Evolutionary conservation across 2,113 vertebrate species (phyloP).

Genomic region (Solea senegalensis): DNA sequence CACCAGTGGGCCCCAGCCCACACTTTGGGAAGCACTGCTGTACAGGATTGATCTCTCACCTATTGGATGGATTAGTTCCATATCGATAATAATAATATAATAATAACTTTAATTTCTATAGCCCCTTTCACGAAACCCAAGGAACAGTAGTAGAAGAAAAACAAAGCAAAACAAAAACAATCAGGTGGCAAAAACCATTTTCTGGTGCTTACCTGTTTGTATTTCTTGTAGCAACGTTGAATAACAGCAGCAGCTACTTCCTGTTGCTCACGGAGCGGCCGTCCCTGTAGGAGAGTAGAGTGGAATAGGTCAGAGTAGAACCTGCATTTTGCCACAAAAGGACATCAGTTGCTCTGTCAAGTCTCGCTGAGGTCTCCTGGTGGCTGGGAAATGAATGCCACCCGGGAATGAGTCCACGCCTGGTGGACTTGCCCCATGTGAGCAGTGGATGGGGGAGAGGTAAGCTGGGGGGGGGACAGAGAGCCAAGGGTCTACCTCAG

Average conservation of each 20-base stretch:
- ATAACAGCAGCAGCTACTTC: conserved; percentile 97
- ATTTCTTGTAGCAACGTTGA: conserved; percentile 98
- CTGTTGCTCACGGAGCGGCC: conserved; percentile 94
- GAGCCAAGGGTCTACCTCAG: conserved; percentile 51
- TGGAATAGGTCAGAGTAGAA: conserved; percentile 59
- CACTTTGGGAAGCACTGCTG: no score
- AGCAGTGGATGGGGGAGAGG: conserved; percentile 33
- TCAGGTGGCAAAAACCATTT: no score
- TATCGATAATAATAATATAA: no score
- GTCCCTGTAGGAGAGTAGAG: conserved; percentile 85
- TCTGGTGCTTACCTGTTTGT: conserved; percentile 91
- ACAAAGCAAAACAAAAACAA: no score
- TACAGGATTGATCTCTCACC: no score
- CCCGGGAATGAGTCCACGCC: conserved; percentile 36
- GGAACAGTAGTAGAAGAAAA: no score
- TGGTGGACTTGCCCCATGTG: conserved; percentile 32
- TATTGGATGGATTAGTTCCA: no score
- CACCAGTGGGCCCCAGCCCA: no score
- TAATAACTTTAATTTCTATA: no score
- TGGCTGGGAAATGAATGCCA: conserved; percentile 45
- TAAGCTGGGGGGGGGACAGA: conserved; percentile 32
- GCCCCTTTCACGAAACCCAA: no score
- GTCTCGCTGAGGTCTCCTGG: conserved; percentile 47
- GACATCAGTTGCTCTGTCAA: conserved; percentile 45
- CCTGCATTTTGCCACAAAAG: conserved; percentile 52